A percentile compares a stretch with the other conserved stretches of the same genome.
Evolutionary conservation across 2,888 invertebrate genomes (phyloP).

Genomic region (Perizoma affinitatum): DNA sequence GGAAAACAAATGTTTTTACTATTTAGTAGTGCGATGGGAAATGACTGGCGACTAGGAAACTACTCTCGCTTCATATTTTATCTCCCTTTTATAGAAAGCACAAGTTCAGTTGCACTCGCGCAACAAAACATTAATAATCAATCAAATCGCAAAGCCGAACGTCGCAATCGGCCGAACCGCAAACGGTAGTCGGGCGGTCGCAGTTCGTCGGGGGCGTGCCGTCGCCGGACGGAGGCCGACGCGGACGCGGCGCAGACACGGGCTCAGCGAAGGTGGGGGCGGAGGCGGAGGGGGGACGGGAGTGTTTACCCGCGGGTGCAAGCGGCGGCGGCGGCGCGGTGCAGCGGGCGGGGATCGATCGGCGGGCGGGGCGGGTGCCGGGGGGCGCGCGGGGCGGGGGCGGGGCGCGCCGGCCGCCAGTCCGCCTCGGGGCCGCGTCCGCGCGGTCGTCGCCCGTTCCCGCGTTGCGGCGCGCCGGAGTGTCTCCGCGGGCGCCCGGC

Average conservation of each 20-base stretch:
- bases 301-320: slow-evolving; percentile 59
- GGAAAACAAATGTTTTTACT: no score
- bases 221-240: slow-evolving; percentile 1
- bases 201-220: neutral
- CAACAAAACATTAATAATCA: neutral
- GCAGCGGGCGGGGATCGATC: slow-evolving; percentile 68
- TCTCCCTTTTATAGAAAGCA: neutral
- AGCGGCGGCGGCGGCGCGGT: slow-evolving; percentile 76
- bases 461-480: slow-evolving; percentile 77
- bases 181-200: slow-evolving; percentile 11
- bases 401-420: slow-evolving; percentile 66
- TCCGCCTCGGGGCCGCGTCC: slow-evolving; percentile 80
- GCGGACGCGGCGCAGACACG: slow-evolving; percentile 10
- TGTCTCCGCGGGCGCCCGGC: slow-evolving; percentile 77
- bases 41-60: neutral
- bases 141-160: neutral
- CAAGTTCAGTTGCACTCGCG: neutral
- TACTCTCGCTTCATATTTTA: neutral
- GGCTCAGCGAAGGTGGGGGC: slow-evolving; percentile 9
- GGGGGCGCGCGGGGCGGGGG: slow-evolving; percentile 56
- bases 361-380: slow-evolving; percentile 86
- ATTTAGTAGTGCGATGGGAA: neutral
- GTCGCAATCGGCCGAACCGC: slow-evolving; percentile 3
- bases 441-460: slow-evolving; percentile 78
- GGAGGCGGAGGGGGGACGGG: slow-evolving; percentile 32